Base-by-base conservation (phyloP, 1,140 invertebrate genomes). In the Polyergus mexicanus region DNA sequence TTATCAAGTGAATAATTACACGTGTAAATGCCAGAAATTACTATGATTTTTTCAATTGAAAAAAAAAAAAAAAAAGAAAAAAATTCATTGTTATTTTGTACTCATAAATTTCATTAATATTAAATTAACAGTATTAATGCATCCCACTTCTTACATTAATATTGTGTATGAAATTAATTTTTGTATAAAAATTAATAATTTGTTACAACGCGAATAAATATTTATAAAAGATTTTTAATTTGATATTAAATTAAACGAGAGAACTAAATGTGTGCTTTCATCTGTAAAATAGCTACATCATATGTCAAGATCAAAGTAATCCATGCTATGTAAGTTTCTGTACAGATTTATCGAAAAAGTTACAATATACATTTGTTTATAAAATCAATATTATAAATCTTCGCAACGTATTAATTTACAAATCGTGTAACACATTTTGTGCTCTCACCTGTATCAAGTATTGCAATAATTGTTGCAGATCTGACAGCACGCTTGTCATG, bases 401-500 rank as follows among this genome's bases (percentile, higher is more conserved):
- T 71, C 10, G 13, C 16, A 51, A 58, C 54, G 11, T 58, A n/a
- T 58, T 19, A 5, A 35, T 2, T 56, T 44, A 41, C 0, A 38
- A 76, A 62, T 6, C 16, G 11, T 2, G 5, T 7, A 62, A 76
- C 3, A 75, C 3, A 44, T 74, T 74, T 58, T 11, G 3, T 28
- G 16, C 25, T 54, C 16, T 28, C 13, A 10, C n/a, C 0, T n/a
- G 13, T 11, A 8, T 22, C 54, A 44, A 76, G 8, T 63, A 47
- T 77, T 22, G 1, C 8, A 5, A n/a, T 7, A 2, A 13, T 89
- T 91, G 80, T 92, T 91, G 1, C 85, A 99, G 99, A 99, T 97
- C 95, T 99, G 76, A 99, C 99, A 10, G 99, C 99, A 0, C 96
- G 99, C 75, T 95, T 99, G 7, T 99, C 98, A 0, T 99, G 99